Conservation (phyloP, 2,113 vertebrate genomes). For the Pseudolaguvia tuberculata region DNA sequence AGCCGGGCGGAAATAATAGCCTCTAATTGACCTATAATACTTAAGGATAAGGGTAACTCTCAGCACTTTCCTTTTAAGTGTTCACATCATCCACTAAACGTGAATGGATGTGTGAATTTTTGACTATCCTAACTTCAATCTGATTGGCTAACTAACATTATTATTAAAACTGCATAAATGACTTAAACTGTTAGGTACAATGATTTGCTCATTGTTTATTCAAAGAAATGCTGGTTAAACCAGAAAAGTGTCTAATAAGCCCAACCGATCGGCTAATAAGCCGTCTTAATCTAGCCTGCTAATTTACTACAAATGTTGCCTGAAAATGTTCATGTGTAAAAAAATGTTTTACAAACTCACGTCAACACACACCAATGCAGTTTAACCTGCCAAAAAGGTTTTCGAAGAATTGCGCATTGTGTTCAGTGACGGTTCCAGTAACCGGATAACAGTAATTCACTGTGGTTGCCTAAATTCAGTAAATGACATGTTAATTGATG, state of each 20-base stretch:
- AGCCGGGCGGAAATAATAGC: not conserved
- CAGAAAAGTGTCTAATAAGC: not conserved
- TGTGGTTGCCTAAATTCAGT: not conserved
- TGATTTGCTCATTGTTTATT: not conserved
- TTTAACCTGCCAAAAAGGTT: not conserved
- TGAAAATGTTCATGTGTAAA: no score
- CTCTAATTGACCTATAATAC: no score
- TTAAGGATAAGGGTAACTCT: not conserved
- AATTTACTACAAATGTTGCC: not conserved
- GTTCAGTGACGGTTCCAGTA: not conserved
- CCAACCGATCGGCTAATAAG: no score
- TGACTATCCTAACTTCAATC: not conserved
- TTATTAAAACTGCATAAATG: not conserved
- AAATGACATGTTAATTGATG: not conserved
- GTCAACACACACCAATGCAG: not conserved
- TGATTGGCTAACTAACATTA: not conserved
- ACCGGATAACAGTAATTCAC: not conserved
- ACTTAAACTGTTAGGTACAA: not conserved
- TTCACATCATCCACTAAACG: not conserved
- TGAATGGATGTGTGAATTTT: not conserved
- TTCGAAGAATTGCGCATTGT: not conserved
- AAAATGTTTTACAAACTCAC: not conserved
- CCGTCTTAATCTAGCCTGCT: no score
- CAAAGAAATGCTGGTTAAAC: not conserved
- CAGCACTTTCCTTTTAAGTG: not conserved